phyloP scores from a whole-genome alignment of 1,140 invertebrate genomes.

The Orchesella cincta region DNA sequence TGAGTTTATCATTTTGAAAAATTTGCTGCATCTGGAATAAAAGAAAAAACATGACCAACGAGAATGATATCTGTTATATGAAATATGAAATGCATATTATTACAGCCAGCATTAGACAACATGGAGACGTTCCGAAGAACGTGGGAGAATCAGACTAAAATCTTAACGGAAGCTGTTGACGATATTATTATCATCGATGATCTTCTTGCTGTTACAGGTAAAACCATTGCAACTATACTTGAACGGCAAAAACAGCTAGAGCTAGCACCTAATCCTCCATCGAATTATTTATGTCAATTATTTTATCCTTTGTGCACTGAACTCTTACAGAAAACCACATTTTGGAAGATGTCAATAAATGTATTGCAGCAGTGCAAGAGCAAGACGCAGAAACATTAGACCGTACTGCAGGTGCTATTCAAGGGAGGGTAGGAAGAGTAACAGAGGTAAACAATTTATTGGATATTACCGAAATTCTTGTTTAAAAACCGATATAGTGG shows the following conservation, averaged over 20 bases:
- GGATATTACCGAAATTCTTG: background rate
- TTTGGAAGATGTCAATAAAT: conserved; percentile 69
- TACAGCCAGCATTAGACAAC: conserved; percentile 63
- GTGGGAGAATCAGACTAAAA: conserved; percentile 64
- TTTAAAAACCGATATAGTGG: background rate
- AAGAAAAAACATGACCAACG: no score
- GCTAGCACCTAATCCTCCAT: background rate
- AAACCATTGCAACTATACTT: background rate
- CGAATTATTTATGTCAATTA: background rate
- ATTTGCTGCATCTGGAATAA: no score
- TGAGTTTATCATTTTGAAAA: conserved; percentile 45
- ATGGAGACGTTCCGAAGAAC: conserved; percentile 67
- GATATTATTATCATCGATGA: conserved; percentile 70
- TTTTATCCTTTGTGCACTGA: background rate
- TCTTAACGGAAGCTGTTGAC: conserved; percentile 70
- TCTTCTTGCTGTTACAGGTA: conserved; percentile 67
- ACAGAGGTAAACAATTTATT: conserved; percentile 59
- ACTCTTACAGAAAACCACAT: conserved; percentile 63
- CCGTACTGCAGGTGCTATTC: conserved; percentile 65
- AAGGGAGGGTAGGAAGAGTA: conserved; percentile 64
- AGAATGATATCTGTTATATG: no score
- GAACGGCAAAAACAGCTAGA: background rate
- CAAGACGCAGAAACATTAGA: conserved; percentile 63
- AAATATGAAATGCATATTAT: background rate
- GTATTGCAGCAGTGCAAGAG: conserved; percentile 64